phyloP scores from a whole-genome alignment of 2,888 invertebrate genomes.

The Hirtodrosophila cameraria region DNA sequence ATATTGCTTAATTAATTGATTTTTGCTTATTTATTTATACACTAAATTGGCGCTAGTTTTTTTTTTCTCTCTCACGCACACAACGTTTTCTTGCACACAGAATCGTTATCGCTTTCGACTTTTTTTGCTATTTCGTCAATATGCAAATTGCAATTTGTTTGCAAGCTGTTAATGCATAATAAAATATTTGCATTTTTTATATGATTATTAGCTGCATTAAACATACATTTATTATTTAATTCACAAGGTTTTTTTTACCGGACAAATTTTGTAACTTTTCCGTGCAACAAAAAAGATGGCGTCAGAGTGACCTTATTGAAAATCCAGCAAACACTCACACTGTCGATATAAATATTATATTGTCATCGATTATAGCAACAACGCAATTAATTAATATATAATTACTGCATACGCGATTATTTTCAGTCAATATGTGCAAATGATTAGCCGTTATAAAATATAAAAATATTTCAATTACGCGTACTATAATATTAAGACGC shows the following conservation, averaged over 20 bases:
- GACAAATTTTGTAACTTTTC: conserved; percentile 63
- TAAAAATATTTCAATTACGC: not conserved
- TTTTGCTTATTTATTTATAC: not conserved
- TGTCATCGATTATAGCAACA: not conserved
- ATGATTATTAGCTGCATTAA: conserved; percentile 16
- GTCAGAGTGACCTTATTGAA: conserved; percentile 51
- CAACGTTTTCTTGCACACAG: conserved; percentile 46
- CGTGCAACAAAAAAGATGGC: conserved; percentile 59
- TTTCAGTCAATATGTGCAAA: too few relatives aligned
- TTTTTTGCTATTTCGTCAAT: conserved; percentile 12
- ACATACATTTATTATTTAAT: conserved; percentile 51
- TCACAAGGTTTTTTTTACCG: conserved; percentile 66
- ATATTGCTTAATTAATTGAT: not conserved
- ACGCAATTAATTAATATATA: too few relatives aligned
- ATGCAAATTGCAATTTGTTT: conserved; percentile 20
- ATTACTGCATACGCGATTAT: too few relatives aligned
- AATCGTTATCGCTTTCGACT: conserved; percentile 41
- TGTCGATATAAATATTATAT: conserved; percentile 24
- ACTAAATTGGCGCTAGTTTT: conserved; percentile 45
- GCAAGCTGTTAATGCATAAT: not conserved
- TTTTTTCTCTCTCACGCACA: conserved; percentile 30
- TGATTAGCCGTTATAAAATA: not conserved
- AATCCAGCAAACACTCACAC: conserved; percentile 47
- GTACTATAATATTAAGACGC: not conserved
- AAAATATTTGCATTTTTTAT: not conserved